These are phyloP conservation scores for Otolemur garnettii DNA, from an alignment of 2,113 vertebrate species.

Conservation along the genomic window DNA sequence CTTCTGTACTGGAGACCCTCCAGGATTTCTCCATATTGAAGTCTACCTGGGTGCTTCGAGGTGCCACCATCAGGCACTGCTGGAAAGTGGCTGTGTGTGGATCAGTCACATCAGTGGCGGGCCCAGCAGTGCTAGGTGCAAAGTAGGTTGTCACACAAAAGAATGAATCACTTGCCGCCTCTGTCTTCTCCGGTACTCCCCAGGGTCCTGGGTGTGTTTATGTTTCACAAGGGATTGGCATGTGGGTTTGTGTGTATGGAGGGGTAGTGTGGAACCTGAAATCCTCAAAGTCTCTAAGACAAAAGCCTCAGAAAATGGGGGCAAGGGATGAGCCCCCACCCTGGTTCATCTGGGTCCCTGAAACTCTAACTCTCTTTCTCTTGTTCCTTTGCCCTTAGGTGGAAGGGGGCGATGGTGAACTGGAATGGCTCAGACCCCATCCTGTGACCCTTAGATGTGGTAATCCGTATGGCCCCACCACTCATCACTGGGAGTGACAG, in stretches of 20 bases:
- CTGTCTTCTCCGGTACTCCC: neutral
- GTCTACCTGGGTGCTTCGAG: neutral
- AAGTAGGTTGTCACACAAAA: neutral
- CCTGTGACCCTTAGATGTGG: slow-evolving; percentile 87
- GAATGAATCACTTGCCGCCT: neutral
- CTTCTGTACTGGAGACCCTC: neutral
- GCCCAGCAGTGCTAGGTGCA: neutral
- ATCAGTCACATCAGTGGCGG: fast-evolving
- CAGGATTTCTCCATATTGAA: neutral
- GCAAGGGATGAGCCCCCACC: neutral
- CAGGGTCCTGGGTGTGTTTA: neutral
- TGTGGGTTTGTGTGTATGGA: neutral
- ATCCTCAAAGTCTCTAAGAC: neutral
- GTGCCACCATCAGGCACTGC: neutral
- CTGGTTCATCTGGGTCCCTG: neutral
- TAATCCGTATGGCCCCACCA: neutral
- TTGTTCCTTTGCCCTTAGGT: slow-evolving; percentile 86
- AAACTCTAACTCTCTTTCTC: neutral
- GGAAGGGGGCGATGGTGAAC: slow-evolving; percentile 92
- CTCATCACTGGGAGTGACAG: neutral
- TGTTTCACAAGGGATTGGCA: neutral
- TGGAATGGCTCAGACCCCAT: slow-evolving; percentile 98
- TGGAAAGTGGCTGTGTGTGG: neutral
- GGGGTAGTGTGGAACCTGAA: neutral
- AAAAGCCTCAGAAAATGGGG: neutral